Percentiles rank a stretch among this genome's conserved stretches.
phyloP scores from a whole-genome alignment of 2,113 vertebrate species.

The Actenoides hombroni region DNA sequence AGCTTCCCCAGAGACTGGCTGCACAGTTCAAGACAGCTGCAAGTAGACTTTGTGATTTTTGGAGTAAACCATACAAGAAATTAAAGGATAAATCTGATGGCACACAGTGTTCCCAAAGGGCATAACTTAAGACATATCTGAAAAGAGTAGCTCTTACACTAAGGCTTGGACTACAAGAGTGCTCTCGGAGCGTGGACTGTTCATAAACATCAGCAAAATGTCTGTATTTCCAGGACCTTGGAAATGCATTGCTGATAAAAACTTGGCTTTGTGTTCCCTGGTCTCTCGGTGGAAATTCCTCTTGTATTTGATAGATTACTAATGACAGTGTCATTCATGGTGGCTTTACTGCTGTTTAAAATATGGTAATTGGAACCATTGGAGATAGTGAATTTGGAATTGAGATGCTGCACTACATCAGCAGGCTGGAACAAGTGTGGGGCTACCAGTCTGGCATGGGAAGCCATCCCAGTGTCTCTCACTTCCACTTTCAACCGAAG shows the following conservation, averaged over 20 bases:
- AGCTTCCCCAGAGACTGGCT: neutral
- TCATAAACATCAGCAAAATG: neutral
- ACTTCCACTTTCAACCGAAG: neutral
- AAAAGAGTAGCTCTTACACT: neutral
- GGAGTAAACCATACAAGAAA: neutral
- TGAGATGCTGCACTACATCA: neutral
- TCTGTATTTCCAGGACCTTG: neutral
- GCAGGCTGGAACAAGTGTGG: neutral
- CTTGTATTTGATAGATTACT: neutral
- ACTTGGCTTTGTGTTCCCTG: neutral
- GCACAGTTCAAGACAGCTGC: neutral
- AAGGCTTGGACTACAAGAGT: neutral
- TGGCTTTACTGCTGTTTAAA: neutral
- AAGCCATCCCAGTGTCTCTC: neutral
- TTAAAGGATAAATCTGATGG: neutral
- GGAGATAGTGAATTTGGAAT: neutral
- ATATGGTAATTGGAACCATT: neutral
- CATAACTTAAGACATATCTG: neutral
- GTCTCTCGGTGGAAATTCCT: neutral
- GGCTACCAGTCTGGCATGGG: neutral
- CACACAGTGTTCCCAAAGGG: neutral
- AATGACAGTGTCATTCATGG: fast-evolving
- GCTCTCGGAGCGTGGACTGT: neutral
- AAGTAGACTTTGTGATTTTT: neutral
- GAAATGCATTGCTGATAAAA: neutral